These are phyloP conservation scores for Trichopria drosophilae DNA, from an alignment of 2,888 invertebrate species.

Conservation along the genomic window DNA sequence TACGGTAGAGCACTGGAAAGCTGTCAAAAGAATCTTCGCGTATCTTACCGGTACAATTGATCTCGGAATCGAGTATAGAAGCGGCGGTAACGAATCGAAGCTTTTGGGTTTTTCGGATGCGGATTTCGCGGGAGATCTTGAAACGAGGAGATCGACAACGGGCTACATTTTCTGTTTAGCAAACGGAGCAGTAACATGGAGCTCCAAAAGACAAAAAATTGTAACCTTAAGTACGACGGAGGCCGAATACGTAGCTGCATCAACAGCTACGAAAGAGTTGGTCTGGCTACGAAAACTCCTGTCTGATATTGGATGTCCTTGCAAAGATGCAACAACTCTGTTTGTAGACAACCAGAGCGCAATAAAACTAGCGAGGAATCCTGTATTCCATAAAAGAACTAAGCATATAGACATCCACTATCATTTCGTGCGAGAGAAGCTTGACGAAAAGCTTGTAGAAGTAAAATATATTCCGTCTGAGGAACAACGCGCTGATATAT, in stretches of 20 bases:
- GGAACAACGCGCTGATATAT: constrained; percentile 31
- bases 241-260: constrained; percentile 3
- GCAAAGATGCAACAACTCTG: not conserved
- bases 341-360: constrained; percentile 18
- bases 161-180: not conserved
- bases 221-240: constrained; percentile 5
- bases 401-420: constrained; percentile 20
- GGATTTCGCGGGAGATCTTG: constrained; percentile 5
- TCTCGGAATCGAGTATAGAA: constrained; percentile 27
- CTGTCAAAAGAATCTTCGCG: constrained; percentile 32
- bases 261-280: constrained; percentile 1
- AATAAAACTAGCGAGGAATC: constrained; percentile 7
- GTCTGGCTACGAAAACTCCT: constrained; percentile 6
- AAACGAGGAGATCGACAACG: not conserved
- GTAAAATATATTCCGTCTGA: no score
- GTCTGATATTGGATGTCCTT: not conserved
- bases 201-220: constrained; percentile 3
- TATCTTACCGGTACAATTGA: constrained; percentile 25
- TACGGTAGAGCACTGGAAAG: constrained; percentile 29
- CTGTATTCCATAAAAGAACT: constrained; percentile 17
- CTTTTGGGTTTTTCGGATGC: constrained; percentile 1
- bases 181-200: constrained; percentile 1
- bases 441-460: no score
- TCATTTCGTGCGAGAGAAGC: constrained; percentile 18
- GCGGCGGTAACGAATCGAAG: not conserved